Base-by-base conservation (phyloP, 2,113 vertebrate genomes). In the Tapirus terrestris region DNA sequence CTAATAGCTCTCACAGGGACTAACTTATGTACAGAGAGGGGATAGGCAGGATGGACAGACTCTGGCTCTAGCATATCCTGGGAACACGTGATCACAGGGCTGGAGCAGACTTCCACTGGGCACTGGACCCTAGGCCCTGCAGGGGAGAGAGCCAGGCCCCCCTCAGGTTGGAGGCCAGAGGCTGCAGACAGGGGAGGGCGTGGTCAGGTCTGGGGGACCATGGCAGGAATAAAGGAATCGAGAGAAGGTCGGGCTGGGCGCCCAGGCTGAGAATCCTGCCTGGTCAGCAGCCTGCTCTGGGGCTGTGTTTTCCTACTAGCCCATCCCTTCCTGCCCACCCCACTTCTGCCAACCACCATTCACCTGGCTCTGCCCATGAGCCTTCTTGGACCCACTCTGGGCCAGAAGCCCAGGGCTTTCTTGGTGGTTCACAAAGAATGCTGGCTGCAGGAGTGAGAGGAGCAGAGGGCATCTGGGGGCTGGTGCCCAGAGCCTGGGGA, bases 361-460 rank as follows among this genome's bases (percentile, higher is more conserved):
- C 60, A 96, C 94, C 97, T 90, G 88, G 51, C 43, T 82, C 81
- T 97, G 63, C 77, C 73, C 33, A 13, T 12, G 56, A 83, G 83
- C 83, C 68, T 75, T 87, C 58, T 48, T 36, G 56, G 33, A 79
- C n/a, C 31, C 25, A 21, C 39, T 31, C 39, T 12, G 17, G 86
- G 86, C 92, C 70, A 25, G 48, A 96, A 81, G 56, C 61, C 85
- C 33, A 83, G 86, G 63, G 56, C 65, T 88, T 4, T 61, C 88
- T 48, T 39, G 67, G 95, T 33, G 6, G 65, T 72, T 91, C 53
- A 27, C 10, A 6, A 45, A 75, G 65, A 43, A 58, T 17, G 39
- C 56, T 45, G 14, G 18, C 61, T 70, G 16, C 18, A 20, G 36
- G 33, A 45, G 18, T 9, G 56, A 77, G 53, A 67, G 27, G 58